Evolutionary conservation across 2,888 invertebrate species (phyloP).

Genomic region (Dicyrtomina minuta): DNA sequence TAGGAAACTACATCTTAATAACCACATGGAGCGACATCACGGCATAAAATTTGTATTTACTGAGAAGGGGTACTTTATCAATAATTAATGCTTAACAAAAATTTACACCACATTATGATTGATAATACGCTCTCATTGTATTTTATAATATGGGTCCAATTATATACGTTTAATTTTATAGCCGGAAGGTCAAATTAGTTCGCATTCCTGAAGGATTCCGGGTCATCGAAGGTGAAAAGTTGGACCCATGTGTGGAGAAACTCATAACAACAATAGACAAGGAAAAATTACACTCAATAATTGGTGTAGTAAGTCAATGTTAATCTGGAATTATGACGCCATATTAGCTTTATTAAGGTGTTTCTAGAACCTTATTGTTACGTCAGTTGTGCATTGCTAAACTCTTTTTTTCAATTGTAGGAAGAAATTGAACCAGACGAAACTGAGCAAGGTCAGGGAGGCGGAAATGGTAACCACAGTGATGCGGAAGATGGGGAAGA

Average conservation of each 20-base stretch:
- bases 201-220: constrained; percentile 42
- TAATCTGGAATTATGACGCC: not conserved
- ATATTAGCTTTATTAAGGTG: too few species aligned
- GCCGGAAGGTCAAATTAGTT: constrained; percentile 41
- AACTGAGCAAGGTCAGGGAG: not conserved
- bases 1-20: constrained; percentile 41
- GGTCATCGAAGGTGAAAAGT: constrained; percentile 35
- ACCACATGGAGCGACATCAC: constrained; percentile 43
- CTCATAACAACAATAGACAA: constrained; percentile 31
- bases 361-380: too few species aligned
- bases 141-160: not conserved
- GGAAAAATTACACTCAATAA: constrained; percentile 31
- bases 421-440: constrained; percentile 23
- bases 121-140: not conserved
- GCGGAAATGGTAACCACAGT: not conserved
- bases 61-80: constrained; percentile 38
- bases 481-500: constrained; percentile 3
- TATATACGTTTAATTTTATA: constrained; percentile 12
- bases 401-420: constrained; percentile 20
- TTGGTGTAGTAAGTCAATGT: constrained; percentile 39
- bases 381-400: not conserved
- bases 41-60: constrained; percentile 46
- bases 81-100: not conserved
- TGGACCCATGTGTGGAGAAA: constrained; percentile 41
- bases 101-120: too few species aligned